phyloP scores from a whole-genome alignment of 2,797 vertebrate genomes.

The Eospalax fontanierii region DNA sequence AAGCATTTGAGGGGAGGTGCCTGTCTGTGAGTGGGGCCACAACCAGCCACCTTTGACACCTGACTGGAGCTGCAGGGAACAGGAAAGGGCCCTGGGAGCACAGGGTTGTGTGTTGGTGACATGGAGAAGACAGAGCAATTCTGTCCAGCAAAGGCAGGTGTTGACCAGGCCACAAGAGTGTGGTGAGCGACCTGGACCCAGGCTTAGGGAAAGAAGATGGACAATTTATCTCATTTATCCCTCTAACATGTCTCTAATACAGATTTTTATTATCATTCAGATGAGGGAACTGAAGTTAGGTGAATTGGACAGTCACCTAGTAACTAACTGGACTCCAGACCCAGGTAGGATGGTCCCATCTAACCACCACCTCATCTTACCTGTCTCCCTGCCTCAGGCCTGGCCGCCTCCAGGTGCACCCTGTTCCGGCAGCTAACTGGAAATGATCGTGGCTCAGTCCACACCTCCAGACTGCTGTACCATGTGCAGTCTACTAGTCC shows the following conservation, averaged over 20 bases:
- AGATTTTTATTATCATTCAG: not conserved
- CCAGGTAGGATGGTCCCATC: not conserved
- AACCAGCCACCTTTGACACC: not conserved
- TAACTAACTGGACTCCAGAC: not conserved
- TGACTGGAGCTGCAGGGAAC: not conserved
- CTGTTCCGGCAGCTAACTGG: not conserved
- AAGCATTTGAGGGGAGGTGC: constrained; percentile 56
- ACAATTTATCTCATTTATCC: not conserved
- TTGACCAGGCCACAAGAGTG: too few relatives aligned
- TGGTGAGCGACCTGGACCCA: not conserved
- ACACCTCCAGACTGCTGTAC: not conserved
- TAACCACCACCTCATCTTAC: not conserved
- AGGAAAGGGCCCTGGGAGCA: not conserved
- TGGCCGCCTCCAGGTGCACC: not conserved
- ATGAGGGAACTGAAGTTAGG: not conserved
- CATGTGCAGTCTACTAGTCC: fast-evolving
- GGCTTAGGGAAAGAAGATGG: not conserved
- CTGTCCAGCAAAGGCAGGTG: not conserved
- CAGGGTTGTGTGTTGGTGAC: not conserved
- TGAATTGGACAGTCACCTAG: not conserved
- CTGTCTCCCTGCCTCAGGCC: not conserved
- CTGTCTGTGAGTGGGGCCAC: not conserved
- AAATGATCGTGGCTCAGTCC: not conserved
- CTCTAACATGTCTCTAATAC: not conserved
- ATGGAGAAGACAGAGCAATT: not conserved